Conservation (phyloP, 2,797 vertebrate genomes). For the Schizopygopsis pylzovi region DNA sequence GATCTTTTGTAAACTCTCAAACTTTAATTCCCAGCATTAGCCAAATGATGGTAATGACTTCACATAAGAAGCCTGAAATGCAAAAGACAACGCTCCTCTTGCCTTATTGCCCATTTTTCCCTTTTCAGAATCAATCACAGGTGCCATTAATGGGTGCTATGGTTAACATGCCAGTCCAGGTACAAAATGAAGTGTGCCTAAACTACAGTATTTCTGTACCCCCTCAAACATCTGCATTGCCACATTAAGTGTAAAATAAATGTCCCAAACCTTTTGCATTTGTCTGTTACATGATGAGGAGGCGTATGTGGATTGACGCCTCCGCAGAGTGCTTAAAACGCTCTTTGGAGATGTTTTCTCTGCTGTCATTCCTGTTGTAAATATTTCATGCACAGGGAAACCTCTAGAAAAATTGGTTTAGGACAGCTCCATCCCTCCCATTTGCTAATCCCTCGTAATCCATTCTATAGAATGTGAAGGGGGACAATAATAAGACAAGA, state of each 20-base stretch:
- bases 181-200: constrained; percentile 46
- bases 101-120: constrained; percentile 19
- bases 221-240: constrained; percentile 35
- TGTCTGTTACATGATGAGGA: not conserved
- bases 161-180: constrained; percentile 45
- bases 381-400: not conserved
- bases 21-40: not conserved
- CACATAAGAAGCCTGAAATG: not conserved
- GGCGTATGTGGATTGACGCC: not conserved
- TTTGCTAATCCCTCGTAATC: constrained; percentile 9
- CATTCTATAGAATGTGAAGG: not conserved
- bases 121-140: constrained; percentile 40
- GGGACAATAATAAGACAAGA: not conserved
- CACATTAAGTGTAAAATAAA: constrained; percentile 12
- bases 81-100: not conserved
- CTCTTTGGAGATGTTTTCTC: constrained; percentile 13
- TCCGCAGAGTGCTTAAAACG: constrained; percentile 6
- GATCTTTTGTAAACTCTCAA: constrained; percentile 4
- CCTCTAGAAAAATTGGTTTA: not conserved
- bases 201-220: not conserved
- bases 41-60: not conserved
- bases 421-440: not conserved
- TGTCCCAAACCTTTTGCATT: constrained; percentile 18
- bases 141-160: constrained; percentile 41
- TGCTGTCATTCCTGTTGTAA: constrained; percentile 4